phyloP scores from a whole-genome alignment of 2,888 invertebrate species.

The Eurytoma californica region DNA sequence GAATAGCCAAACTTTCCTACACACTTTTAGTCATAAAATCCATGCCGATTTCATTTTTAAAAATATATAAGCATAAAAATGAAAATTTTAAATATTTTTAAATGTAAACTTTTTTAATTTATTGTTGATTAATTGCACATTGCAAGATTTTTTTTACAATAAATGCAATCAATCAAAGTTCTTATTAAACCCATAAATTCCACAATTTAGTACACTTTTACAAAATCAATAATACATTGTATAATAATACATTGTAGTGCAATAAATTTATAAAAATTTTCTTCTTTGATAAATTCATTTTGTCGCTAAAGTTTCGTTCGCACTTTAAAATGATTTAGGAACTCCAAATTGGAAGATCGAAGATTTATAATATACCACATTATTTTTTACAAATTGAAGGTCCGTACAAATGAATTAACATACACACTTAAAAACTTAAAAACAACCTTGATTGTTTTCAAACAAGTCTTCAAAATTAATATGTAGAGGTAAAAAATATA shows the following conservation, averaged over 20 bases:
- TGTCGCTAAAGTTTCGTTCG: constrained; percentile 2
- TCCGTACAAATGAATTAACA: constrained; percentile 27
- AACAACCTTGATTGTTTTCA: constrained; percentile 27
- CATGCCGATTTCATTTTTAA: constrained; percentile 27
- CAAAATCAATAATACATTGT: constrained; percentile 1
- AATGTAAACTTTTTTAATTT: constrained; percentile 27
- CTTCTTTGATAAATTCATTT: constrained; percentile 11
- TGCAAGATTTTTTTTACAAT: background rate
- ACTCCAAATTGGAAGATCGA: constrained; percentile 52
- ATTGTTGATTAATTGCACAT: constrained; percentile 17
- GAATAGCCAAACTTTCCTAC: constrained; percentile 9
- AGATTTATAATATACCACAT: constrained; percentile 26
- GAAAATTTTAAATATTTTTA: background rate
- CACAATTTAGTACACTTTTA: constrained; percentile 16
- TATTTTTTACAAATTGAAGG: constrained; percentile 16
- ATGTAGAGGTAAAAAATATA: constrained; percentile 35
- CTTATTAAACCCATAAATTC: background rate
- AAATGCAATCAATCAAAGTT: constrained; percentile 7
- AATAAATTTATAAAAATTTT: constrained; percentile 21
- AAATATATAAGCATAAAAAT: background rate
- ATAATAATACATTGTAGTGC: background rate
- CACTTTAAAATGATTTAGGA: constrained; percentile 47
- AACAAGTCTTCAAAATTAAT: constrained; percentile 35
- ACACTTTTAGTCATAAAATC: background rate
- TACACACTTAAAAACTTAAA: constrained; percentile 23